These are phyloP conservation scores for Lampris incognitus DNA, from an alignment of 2,113 vertebrate species.

Conservation along the genomic window DNA sequence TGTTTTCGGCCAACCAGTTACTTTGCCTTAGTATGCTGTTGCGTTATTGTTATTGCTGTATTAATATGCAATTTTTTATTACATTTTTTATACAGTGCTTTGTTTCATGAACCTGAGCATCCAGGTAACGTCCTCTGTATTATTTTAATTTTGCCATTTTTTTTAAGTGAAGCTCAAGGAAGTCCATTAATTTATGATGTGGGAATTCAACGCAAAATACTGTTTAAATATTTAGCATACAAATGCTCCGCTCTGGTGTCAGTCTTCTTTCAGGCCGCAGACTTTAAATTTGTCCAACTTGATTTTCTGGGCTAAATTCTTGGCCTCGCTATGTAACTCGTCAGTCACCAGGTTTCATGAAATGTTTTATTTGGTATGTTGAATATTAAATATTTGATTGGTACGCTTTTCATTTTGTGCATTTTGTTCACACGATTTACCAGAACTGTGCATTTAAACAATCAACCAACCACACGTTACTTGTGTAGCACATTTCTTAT, in stretches of 20 bases:
- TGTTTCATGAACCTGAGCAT: conserved; percentile 32
- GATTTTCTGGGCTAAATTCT: conserved; percentile 24
- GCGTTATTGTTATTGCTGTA: too few species aligned
- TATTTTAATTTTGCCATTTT: conserved; percentile 18
- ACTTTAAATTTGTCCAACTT: conserved; percentile 15
- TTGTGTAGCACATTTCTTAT: too few species aligned
- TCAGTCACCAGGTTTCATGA: conserved; percentile 23
- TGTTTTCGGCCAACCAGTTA: conserved; percentile 46
- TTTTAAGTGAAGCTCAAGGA: conserved; percentile 19
- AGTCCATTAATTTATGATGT: conserved; percentile 20
- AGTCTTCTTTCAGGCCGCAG: conserved; percentile 13
- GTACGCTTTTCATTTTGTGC: too few species aligned
- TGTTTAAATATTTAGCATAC: neutral
- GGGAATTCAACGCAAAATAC: neutral
- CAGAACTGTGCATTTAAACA: too few species aligned
- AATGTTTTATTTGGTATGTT: conserved; percentile 33
- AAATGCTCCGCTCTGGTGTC: neutral
- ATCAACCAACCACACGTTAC: too few species aligned
- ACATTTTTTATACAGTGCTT: conserved; percentile 37
- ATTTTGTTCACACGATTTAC: too few species aligned
- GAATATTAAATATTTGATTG: too few species aligned
- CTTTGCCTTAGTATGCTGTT: conserved; percentile 39
- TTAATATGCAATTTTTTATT: conserved; percentile 16
- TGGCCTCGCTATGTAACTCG: neutral
- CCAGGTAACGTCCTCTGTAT: conserved; percentile 25